Evolutionary conservation across 1,140 invertebrate species (phyloP), one percentile per base, ranked within the genome.

Genomic region (Panonychus citri): DNA sequence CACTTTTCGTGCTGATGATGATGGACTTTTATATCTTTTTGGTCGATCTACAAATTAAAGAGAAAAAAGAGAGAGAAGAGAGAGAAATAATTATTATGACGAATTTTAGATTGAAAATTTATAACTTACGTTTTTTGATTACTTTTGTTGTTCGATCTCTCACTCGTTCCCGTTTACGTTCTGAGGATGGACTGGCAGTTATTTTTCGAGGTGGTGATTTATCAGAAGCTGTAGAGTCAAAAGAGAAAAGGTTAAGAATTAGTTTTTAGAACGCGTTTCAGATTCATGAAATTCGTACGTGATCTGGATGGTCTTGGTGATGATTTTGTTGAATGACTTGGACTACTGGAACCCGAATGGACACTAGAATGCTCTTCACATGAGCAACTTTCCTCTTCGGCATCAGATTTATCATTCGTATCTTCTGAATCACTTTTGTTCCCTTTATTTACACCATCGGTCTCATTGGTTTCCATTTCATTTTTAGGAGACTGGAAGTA

Each of bases 311-410:
- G 51, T 26, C 28, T 48, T 12, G 40, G n/a, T n/a, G n/a, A 54
- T 8, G 55, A 59, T 37, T 30, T 17, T 4, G 4, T 21, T 17
- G 52, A 37, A 8, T 53, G 24, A 12, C 34, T 24, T 28, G 59
- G 26, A 43, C 10, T 34, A 34, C 30, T 17, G 25, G 59, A 55
- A 21, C 10, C 54, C 27, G 43, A 58, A 10, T 37, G 13, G n/a
- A 55, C 25, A 50, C 57, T 53, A 37, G 58, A 60, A 52, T 61
- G 57, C 19, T 59, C 55, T 51, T 56, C 58, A 57, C 57, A 59
- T 27, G 60, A 61, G 43, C 60, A 59, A 30, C 28, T 53, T 25
- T 27, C 54, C 17, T 30, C 30, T 19, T 56, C 52, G 15, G 19
- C 15, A n/a, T n/a, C n/a, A 17, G 55, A 53, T 51, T 50, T 54